Percentiles rank a stretch among this genome's conserved stretches.
Evolutionary conservation across 2,797 vertebrate species (phyloP).

Genomic region (Apodemus agrarius): DNA sequence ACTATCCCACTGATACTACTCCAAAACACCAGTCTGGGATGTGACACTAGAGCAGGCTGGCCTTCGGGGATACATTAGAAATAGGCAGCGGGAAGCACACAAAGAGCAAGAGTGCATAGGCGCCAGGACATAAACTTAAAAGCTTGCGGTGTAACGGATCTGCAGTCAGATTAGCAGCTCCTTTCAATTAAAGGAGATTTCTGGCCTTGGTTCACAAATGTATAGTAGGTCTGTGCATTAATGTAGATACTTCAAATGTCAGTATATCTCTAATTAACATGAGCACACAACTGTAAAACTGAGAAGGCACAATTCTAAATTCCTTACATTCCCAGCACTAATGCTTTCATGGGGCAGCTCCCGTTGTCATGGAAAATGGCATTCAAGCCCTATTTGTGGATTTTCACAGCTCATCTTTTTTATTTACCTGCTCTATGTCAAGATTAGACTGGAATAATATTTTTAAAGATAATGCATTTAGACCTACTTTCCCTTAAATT

Average conservation of each 20-base stretch:
- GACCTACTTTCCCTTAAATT: conserved; percentile 84
- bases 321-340: conserved; percentile 83
- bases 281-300: conserved; percentile 82
- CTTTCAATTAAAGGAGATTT: conserved; percentile 79
- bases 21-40: conserved; percentile 59
- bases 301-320: conserved; percentile 81
- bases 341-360: conserved; percentile 75
- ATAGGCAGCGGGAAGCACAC: conserved; percentile 58
- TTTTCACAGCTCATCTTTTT: conserved; percentile 83
- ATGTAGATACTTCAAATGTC: conserved; percentile 79
- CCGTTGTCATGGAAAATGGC: conserved; percentile 80
- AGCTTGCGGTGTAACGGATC: conserved; percentile 73
- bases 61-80: conserved; percentile 68
- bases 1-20: conserved; percentile 61
- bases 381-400: conserved; percentile 67
- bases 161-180: conserved; percentile 77
- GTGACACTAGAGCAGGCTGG: conserved; percentile 58
- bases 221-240: conserved; percentile 81
- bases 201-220: conserved; percentile 79
- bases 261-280: conserved; percentile 78
- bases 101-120: conserved; percentile 66
- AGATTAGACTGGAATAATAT: conserved; percentile 84
- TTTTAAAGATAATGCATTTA: conserved; percentile 80
- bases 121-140: conserved; percentile 72
- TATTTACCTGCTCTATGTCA: conserved; percentile 82